Conservation (phyloP, 1,140 invertebrate species). For the Atta texana region DNA sequence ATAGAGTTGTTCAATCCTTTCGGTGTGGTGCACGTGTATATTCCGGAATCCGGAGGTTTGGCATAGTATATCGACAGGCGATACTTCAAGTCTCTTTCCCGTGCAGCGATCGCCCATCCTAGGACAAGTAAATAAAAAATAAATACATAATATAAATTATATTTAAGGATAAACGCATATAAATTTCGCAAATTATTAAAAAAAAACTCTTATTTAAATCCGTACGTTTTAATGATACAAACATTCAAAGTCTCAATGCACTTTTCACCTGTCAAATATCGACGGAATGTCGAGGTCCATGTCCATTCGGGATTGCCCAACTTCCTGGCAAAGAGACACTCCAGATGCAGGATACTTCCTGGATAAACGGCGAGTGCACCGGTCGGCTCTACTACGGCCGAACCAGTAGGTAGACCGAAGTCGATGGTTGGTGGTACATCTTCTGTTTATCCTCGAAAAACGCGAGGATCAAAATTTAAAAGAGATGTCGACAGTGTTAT, state of each 20-base stretch:
- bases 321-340: slow-evolving; percentile 92
- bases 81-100: slow-evolving; percentile 93
- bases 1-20: slow-evolving; percentile 93
- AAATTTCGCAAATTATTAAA: background rate
- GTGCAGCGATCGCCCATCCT: slow-evolving; percentile 93
- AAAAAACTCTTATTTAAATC: background rate
- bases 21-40: slow-evolving; percentile 94
- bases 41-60: slow-evolving; percentile 92
- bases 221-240: background rate
- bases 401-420: slow-evolving; percentile 92
- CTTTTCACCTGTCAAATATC: slow-evolving; percentile 90
- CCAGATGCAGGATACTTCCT: slow-evolving; percentile 93
- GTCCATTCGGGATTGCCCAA: slow-evolving; percentile 94
- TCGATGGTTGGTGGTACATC: slow-evolving; percentile 94
- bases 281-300: slow-evolving; percentile 93
- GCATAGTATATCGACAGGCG: slow-evolving; percentile 94
- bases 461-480: slow-evolving; percentile 37
- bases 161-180: background rate
- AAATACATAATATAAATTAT: background rate
- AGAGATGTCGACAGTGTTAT: slow-evolving; percentile 30
- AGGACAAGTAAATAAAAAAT: slow-evolving; percentile 70
- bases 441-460: slow-evolving; percentile 85
- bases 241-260: background rate
- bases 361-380: slow-evolving; percentile 93
- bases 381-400: slow-evolving; percentile 91